A percentile compares a stretch with the other conserved stretches of the same genome.
Conservation (phyloP, 2,113 vertebrate genomes). For the Brachypodius melanocephalos region DNA sequence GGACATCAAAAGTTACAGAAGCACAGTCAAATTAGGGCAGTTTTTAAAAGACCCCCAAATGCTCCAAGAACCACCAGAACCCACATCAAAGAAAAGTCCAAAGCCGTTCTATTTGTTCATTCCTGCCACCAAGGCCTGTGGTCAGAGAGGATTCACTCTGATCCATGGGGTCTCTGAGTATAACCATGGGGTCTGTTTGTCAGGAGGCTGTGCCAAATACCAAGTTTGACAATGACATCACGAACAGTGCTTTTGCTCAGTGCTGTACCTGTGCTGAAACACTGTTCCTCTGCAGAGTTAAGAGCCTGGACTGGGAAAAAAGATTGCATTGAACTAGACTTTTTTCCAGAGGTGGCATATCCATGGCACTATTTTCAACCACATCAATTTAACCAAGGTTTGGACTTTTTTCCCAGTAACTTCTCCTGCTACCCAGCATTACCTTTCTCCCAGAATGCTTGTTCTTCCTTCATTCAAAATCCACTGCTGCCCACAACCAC, state of each 20-base stretch:
- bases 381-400: neutral
- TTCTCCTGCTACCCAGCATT: neutral
- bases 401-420: neutral
- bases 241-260: neutral
- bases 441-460: neutral
- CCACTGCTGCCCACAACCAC: accelerated
- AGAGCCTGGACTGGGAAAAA: neutral
- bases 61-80: neutral
- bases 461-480: neutral
- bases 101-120: neutral
- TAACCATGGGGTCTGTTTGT: too few species aligned
- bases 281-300: neutral
- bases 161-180: accelerated
- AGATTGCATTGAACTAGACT: neutral
- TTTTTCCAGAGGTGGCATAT: neutral
- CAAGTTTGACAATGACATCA: neutral
- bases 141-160: neutral
- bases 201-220: neutral
- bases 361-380: neutral
- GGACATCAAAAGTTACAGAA: neutral
- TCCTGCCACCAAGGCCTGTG: neutral
- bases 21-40: neutral
- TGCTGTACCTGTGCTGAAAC: neutral
- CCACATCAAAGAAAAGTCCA: neutral
- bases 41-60: neutral